Evolutionary conservation across 2,113 vertebrate species (phyloP).

Genomic region (Sitta europaea): DNA sequence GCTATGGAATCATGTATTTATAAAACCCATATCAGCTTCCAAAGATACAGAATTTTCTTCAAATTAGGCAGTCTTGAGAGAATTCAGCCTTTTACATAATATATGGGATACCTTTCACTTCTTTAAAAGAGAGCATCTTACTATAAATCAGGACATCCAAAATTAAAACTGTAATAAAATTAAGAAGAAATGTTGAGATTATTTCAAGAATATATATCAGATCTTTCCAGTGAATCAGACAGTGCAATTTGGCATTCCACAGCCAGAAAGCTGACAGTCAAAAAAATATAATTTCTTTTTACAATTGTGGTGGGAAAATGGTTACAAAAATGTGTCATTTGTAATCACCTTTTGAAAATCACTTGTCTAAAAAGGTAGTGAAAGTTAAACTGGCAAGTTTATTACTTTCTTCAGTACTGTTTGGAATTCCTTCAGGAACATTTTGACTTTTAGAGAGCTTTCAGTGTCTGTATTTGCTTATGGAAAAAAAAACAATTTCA

Average conservation of each 20-base stretch:
- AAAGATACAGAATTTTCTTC: neutral
- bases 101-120: neutral
- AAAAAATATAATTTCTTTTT: neutral
- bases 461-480: slow-evolving; percentile 29
- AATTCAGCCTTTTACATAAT: neutral
- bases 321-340: neutral
- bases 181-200: neutral
- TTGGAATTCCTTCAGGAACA: slow-evolving; percentile 24
- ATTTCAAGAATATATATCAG: neutral
- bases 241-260: neutral
- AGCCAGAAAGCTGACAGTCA: neutral
- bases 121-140: neutral
- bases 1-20: neutral
- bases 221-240: neutral
- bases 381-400: neutral
- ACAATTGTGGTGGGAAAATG: neutral
- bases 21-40: neutral
- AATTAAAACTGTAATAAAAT: neutral
- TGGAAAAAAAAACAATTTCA: neutral
- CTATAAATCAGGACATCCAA: neutral
- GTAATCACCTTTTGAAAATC: neutral
- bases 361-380: neutral
- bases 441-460: slow-evolving; percentile 34
- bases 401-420: neutral
- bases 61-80: neutral